Evolutionary conservation across 2,113 vertebrate species (phyloP).

Genomic region (Centrocercus urophasianus): DNA sequence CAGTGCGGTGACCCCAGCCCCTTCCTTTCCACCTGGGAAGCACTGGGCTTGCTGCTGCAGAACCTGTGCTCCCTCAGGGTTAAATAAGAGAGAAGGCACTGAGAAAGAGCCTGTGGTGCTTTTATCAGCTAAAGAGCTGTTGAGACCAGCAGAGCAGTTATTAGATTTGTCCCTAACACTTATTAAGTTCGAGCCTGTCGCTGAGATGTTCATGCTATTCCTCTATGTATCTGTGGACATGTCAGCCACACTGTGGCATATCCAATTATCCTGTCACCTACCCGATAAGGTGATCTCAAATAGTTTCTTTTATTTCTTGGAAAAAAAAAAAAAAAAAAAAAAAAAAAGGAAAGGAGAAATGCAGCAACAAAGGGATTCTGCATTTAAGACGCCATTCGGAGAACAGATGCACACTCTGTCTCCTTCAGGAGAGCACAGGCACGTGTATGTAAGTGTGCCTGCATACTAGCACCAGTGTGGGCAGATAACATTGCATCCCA

Average conservation of each 20-base stretch:
- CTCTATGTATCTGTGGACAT: background rate
- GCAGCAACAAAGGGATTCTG: background rate
- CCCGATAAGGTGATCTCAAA: background rate
- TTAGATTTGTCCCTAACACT: background rate
- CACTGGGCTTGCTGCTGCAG: background rate
- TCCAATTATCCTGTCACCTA: background rate
- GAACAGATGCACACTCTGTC: background rate
- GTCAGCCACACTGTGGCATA: background rate
- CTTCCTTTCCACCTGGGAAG: background rate
- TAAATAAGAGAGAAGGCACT: background rate
- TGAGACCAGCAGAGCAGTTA: background rate
- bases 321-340: too few relatives aligned
- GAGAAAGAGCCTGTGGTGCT: background rate
- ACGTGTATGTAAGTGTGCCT: rapidly evolving
- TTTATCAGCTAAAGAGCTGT: conserved; percentile 3
- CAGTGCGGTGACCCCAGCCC: background rate
- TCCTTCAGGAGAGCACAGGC: background rate
- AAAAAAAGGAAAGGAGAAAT: background rate
- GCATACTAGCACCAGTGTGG: background rate
- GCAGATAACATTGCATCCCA: background rate
- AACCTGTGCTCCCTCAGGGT: background rate
- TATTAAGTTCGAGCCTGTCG: background rate
- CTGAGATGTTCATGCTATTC: background rate
- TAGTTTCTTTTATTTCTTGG: background rate
- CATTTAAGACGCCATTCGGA: background rate